Conservation (phyloP, 2,113 vertebrate species). For the Pygoscelis adeliae region DNA sequence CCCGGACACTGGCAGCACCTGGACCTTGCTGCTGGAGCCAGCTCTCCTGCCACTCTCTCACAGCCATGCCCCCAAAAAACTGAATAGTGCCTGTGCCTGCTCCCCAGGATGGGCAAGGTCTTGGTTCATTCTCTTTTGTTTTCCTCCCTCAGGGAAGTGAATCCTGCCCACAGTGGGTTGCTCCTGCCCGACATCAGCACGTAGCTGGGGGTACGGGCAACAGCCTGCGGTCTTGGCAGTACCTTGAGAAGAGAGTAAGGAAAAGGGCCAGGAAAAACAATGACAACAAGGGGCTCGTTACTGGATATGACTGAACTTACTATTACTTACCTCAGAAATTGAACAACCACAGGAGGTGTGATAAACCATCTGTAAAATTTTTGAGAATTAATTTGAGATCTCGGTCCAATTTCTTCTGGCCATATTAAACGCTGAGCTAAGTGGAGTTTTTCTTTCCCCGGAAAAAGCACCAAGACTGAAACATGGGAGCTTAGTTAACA, state of each 20-base stretch:
- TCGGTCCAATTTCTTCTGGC: constrained; percentile 13
- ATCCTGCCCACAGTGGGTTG: background rate
- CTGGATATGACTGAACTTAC: background rate
- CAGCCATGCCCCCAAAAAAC: background rate
- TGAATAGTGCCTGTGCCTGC: background rate
- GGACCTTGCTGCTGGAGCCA: background rate
- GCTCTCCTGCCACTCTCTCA: background rate
- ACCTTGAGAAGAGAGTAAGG: background rate
- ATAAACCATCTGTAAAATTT: constrained; percentile 51
- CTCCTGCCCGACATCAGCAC: background rate
- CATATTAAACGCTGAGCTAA: background rate
- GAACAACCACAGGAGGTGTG: constrained; percentile 27
- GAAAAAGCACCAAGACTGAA: background rate
- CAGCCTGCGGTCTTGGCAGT: background rate
- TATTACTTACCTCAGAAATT: background rate
- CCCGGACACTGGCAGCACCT: fast-evolving
- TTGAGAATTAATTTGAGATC: constrained; percentile 35
- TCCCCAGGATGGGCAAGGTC: background rate
- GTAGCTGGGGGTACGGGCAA: background rate
- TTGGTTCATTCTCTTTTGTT: background rate
- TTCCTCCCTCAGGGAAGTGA: background rate
- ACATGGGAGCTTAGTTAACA: background rate
- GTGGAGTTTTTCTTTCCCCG: background rate
- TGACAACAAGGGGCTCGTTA: background rate
- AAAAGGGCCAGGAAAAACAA: background rate